These are phyloP conservation scores for Papilio protenor DNA, from an alignment of 2,888 invertebrate species.

Conservation along the genomic window DNA sequence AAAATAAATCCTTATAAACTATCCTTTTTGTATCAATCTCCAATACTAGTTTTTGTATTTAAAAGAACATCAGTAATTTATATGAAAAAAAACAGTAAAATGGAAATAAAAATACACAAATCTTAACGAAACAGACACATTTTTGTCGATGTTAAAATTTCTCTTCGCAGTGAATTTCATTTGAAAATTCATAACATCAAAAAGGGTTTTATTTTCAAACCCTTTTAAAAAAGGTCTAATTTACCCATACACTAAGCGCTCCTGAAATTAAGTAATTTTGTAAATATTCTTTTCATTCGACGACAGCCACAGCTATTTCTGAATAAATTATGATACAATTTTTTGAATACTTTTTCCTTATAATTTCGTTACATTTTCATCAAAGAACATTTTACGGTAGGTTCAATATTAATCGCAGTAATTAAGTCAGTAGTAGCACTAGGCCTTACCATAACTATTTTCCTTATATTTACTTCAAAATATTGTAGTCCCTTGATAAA, in stretches of 20 bases:
- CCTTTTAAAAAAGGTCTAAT: slow-evolving; percentile 35
- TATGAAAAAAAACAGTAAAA: background rate
- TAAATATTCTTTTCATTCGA: slow-evolving; percentile 59
- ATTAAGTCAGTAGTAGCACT: too few species aligned
- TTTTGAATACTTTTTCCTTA: too few species aligned
- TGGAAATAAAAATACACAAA: background rate
- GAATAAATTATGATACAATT: too few species aligned
- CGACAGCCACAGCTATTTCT: too few species aligned
- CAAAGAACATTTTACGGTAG: too few species aligned
- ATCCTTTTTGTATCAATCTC: too few species aligned
- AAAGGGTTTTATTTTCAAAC: slow-evolving; percentile 37
- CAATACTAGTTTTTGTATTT: background rate
- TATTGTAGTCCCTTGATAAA: too few species aligned
- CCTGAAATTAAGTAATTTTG: slow-evolving; percentile 36
- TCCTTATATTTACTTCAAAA: too few species aligned
- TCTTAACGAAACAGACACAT: background rate
- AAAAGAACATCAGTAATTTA: background rate
- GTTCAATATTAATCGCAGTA: too few species aligned
- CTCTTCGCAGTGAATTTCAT: slow-evolving; percentile 22
- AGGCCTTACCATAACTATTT: too few species aligned
- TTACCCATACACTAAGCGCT: slow-evolving; percentile 15
- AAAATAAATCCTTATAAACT: too few species aligned
- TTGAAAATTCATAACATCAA: slow-evolving; percentile 40
- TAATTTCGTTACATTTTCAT: too few species aligned
- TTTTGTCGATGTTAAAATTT: slow-evolving; percentile 15